A percentile compares a stretch with the other conserved stretches of the same genome.
These are phyloP conservation scores for Dyspetes luteomarginatus DNA, from an alignment of 2,888 invertebrate species.

Conservation along the genomic window DNA sequence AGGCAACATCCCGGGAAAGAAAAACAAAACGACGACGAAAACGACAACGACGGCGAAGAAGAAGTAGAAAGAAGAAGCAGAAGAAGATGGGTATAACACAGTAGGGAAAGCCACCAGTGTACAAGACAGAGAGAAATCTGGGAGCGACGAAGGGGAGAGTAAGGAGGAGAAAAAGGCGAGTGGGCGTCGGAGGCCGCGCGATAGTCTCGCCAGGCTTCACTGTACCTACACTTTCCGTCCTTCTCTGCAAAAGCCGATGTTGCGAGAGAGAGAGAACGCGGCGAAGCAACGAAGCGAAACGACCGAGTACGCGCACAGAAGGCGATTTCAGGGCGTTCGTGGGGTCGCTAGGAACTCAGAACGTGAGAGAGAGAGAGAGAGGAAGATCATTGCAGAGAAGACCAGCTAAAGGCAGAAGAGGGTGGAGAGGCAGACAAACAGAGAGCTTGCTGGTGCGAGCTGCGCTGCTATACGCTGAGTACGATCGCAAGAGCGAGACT, in stretches of 20 bases:
- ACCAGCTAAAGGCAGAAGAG: conserved; percentile 26
- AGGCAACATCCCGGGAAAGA: conserved; percentile 51
- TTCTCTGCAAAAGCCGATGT: conserved; percentile 49
- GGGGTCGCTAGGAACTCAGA: conserved; percentile 53
- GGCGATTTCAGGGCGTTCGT: conserved; percentile 67
- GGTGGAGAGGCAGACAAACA: conserved; percentile 56
- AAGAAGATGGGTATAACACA: conserved; percentile 32
- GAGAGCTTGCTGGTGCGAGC: conserved; percentile 67
- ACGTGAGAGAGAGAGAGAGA: conserved; percentile 33
- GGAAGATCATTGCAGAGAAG: not conserved
- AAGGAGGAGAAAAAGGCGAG: conserved; percentile 51
- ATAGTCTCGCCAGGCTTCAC: conserved; percentile 52
- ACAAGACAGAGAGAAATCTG: conserved; percentile 63
- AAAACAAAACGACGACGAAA: conserved; percentile 31
- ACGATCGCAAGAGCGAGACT: conserved; percentile 64
- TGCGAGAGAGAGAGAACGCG: conserved; percentile 41
- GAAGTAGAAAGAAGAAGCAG: conserved; percentile 22
- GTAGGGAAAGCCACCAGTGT: conserved; percentile 53
- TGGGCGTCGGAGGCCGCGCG: conserved; percentile 56
- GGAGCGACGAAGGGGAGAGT: conserved; percentile 48
- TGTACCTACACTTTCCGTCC: conserved; percentile 50
- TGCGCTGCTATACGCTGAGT: conserved; percentile 65
- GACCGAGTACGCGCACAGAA: conserved; percentile 52
- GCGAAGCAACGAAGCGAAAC: conserved; percentile 28
- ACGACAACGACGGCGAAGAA: conserved; percentile 44